These are phyloP conservation scores for Drosophila kambysellisi DNA, from an alignment of 2,888 invertebrate genomes.

Conservation along the genomic window DNA sequence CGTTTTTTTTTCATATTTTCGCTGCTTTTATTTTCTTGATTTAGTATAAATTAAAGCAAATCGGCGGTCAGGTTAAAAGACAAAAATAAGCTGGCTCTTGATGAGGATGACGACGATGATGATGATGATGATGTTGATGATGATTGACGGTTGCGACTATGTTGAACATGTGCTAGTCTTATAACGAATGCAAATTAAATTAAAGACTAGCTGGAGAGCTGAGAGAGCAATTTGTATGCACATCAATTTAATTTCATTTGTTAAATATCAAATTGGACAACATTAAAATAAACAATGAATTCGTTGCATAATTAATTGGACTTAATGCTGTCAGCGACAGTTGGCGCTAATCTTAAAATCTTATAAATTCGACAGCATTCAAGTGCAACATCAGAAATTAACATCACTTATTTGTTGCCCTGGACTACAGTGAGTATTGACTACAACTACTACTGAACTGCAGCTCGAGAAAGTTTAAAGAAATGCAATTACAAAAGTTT, in stretches of 20 bases:
- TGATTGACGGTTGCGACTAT: slow-evolving; percentile 37
- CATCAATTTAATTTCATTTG: slow-evolving; percentile 73
- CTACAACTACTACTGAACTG: slow-evolving; percentile 1
- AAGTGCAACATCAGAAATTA: slow-evolving; percentile 24
- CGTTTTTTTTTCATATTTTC: slow-evolving; percentile 3
- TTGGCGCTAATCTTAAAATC: slow-evolving; percentile 23
- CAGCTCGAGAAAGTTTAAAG: neutral
- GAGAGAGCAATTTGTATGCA: slow-evolving; percentile 61
- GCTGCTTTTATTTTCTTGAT: slow-evolving; percentile 13
- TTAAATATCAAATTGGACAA: slow-evolving; percentile 25
- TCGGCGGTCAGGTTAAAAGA: slow-evolving; percentile 59
- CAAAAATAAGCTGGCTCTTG: slow-evolving; percentile 29
- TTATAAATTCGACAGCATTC: slow-evolving; percentile 31
- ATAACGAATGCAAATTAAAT: slow-evolving; percentile 75
- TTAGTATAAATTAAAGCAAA: slow-evolving; percentile 65
- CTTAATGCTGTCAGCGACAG: slow-evolving; percentile 15
- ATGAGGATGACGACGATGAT: slow-evolving; percentile 32
- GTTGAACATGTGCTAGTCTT: slow-evolving; percentile 1
- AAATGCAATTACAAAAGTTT: slow-evolving; percentile 13
- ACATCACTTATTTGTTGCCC: neutral
- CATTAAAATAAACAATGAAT: slow-evolving; percentile 50
- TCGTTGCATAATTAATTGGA: slow-evolving; percentile 52
- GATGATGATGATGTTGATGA: slow-evolving; percentile 49
- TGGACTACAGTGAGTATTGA: slow-evolving; percentile 26
- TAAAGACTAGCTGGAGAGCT: slow-evolving; percentile 38